Evolutionary conservation across 2,888 invertebrate genomes (phyloP).

Genomic region (Rugalucina vietnamica): DNA sequence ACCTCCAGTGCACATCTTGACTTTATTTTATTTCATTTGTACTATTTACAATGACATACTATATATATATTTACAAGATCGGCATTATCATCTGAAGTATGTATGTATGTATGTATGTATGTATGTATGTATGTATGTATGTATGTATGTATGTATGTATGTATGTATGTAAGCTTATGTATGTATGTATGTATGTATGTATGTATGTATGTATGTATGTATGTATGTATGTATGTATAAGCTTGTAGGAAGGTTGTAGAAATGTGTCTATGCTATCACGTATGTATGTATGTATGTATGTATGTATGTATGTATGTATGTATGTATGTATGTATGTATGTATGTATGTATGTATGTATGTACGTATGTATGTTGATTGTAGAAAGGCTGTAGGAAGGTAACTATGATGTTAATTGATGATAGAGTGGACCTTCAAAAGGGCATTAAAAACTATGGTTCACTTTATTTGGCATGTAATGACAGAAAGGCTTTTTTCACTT

Average conservation of each 20-base stretch:
- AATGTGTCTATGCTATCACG: not conserved
- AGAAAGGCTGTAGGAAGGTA: not conserved
- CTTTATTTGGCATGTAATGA: too few species aligned
- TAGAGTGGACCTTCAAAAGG: too few species aligned
- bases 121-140: not conserved
- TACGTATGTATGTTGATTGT: not conserved
- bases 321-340: not conserved
- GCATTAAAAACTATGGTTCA: too few species aligned
- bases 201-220: not conserved
- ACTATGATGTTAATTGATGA: too few species aligned
- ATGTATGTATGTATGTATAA: not conserved
- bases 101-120: not conserved
- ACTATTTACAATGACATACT: too few species aligned
- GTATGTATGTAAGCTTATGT: not conserved
- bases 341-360: not conserved
- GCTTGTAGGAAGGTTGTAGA: too few species aligned
- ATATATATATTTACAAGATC: too few species aligned
- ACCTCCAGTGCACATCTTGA: too few species aligned
- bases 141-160: not conserved
- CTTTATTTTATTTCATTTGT: too few species aligned
- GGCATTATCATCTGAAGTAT: too few species aligned
- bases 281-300: not conserved
- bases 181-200: not conserved
- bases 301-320: not conserved
- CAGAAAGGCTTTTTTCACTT: too few species aligned